These are phyloP conservation scores for Coregonus ussuriensis DNA, from an alignment of 2,797 vertebrate species.

Conservation along the genomic window DNA sequence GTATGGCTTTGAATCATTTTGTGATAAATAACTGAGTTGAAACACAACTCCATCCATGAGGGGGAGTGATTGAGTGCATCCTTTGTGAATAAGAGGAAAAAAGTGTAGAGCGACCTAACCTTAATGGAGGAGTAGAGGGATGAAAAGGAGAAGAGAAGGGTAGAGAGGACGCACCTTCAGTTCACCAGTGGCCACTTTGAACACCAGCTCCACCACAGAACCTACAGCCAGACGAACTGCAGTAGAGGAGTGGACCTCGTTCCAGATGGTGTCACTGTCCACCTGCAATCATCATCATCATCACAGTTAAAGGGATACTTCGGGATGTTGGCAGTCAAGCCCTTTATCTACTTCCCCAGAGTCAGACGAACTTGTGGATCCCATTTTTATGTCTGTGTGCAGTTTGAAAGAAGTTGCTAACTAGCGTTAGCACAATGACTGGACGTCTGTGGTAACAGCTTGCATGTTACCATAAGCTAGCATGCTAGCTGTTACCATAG, in stretches of 20 bases:
- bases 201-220: slow-evolving; percentile 94
- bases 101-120: neutral
- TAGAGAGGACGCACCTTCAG: slow-evolving; percentile 81
- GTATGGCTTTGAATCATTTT: neutral
- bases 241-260: slow-evolving; percentile 94
- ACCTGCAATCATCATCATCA: slow-evolving; percentile 73
- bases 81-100: neutral
- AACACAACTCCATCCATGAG: neutral
- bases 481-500: too few relatives aligned
- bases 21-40: neutral
- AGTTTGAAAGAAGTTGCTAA: too few relatives aligned
- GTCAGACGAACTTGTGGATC: too few relatives aligned
- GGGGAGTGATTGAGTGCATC: neutral
- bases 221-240: slow-evolving; percentile 93
- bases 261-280: slow-evolving; percentile 99
- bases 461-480: too few relatives aligned
- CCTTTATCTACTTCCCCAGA: too few relatives aligned
- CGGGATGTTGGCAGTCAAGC: neutral
- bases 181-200: slow-evolving; percentile 94
- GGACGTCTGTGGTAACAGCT: too few relatives aligned
- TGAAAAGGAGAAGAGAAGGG: neutral
- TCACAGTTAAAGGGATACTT: too few relatives aligned
- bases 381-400: too few relatives aligned
- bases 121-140: neutral
- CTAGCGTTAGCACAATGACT: too few relatives aligned